These are phyloP conservation scores for Ips typographus DNA, from an alignment of 1,140 invertebrate species.

Conservation along the genomic window DNA sequence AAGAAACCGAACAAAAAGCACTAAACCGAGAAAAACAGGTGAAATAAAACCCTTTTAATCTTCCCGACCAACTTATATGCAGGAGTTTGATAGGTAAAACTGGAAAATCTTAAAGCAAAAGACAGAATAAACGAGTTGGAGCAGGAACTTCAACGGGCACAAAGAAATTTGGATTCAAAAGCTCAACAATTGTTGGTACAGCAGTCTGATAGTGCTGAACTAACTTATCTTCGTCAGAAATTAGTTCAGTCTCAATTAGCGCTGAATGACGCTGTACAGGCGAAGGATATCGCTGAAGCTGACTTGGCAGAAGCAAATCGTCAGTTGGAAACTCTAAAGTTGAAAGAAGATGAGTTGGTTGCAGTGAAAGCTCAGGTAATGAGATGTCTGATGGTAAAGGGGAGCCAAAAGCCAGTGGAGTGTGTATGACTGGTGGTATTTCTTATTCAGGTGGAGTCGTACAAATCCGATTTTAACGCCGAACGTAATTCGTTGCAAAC, in stretches of 20 bases:
- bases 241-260: conserved; percentile 39
- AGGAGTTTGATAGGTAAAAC: too few relatives aligned
- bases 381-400: too few relatives aligned
- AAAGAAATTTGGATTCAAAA: too few relatives aligned
- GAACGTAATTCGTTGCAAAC: conserved; percentile 38
- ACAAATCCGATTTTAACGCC: conserved; percentile 43
- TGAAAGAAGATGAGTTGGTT: conserved; percentile 24
- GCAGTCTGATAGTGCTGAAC: conserved; percentile 6
- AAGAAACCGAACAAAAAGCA: too few relatives aligned
- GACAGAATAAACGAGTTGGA: too few relatives aligned
- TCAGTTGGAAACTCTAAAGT: conserved; percentile 15
- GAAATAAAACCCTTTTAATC: too few relatives aligned
- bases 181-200: too few relatives aligned
- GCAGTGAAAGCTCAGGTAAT: conserved; percentile 38
- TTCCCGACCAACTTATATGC: too few relatives aligned
- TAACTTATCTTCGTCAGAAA: conserved; percentile 32
- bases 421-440: too few relatives aligned
- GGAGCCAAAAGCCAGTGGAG: neutral
- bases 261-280: conserved; percentile 35
- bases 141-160: too few relatives aligned
- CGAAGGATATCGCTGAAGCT: conserved; percentile 11
- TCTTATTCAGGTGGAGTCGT: conserved; percentile 40
- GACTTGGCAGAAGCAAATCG: conserved; percentile 17
- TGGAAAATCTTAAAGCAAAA: too few relatives aligned
- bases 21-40: too few relatives aligned